phyloP scores from a whole-genome alignment of 1,140 invertebrate species.

The Cherax quadricarinatus region DNA sequence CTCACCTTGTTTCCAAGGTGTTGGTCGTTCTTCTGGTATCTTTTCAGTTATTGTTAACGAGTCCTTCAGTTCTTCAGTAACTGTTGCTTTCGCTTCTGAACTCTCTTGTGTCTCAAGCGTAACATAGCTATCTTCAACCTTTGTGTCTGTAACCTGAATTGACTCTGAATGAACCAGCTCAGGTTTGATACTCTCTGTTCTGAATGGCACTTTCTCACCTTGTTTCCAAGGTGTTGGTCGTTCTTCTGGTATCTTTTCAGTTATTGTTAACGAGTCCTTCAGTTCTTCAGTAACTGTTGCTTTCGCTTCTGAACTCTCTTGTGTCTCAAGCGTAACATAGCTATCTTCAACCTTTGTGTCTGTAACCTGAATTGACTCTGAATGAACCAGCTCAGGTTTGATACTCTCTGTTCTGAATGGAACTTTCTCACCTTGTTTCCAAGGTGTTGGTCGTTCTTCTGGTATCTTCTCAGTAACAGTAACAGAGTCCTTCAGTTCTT shows the following conservation, averaged over 20 bases:
- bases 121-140: slow-evolving; percentile 29
- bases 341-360: slow-evolving; percentile 39
- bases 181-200: slow-evolving; percentile 30
- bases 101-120: slow-evolving; percentile 11
- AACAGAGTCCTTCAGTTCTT: slow-evolving; percentile 23
- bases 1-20: slow-evolving; percentile 25
- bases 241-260: slow-evolving; percentile 48
- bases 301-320: background rate
- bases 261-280: slow-evolving; percentile 27
- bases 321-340: slow-evolving; percentile 11
- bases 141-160: slow-evolving; percentile 34
- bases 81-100: slow-evolving; percentile 7
- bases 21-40: slow-evolving; percentile 30
- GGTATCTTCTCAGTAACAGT: slow-evolving; percentile 33
- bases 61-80: slow-evolving; percentile 35
- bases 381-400: slow-evolving; percentile 16
- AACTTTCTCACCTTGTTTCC: slow-evolving; percentile 21
- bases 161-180: slow-evolving; percentile 18
- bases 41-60: slow-evolving; percentile 58
- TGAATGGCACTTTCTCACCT: slow-evolving; percentile 45
- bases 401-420: slow-evolving; percentile 46
- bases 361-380: slow-evolving; percentile 28
- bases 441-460: slow-evolving; percentile 39
- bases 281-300: slow-evolving; percentile 37
- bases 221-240: slow-evolving; percentile 19